Percentiles rank a stretch among this genome's conserved stretches.
Evolutionary conservation across 1,140 invertebrate species (phyloP).

Genomic region (Colletes latitarsis): DNA sequence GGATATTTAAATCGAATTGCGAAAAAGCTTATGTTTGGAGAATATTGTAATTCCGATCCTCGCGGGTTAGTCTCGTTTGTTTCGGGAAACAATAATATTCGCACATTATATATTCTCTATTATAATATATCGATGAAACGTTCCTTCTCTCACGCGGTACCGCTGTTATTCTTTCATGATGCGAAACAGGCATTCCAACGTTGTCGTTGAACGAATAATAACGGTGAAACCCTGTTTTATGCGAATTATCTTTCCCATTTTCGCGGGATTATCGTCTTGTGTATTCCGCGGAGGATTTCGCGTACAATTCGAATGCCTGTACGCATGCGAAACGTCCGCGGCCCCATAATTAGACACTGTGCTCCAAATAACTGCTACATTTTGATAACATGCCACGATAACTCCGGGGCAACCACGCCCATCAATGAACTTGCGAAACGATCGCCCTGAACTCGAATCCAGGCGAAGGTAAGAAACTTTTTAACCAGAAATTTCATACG

Average conservation of each 20-base stretch:
- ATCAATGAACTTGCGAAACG: background rate
- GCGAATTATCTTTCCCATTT: slow-evolving; percentile 40
- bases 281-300: slow-evolving; percentile 18
- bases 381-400: slow-evolving; percentile 31
- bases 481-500: too few relatives aligned
- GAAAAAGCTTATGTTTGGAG: background rate
- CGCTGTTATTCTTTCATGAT: background rate
- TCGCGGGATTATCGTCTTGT: slow-evolving; percentile 8
- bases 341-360: slow-evolving; percentile 25
- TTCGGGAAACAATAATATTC: slow-evolving; percentile 13
- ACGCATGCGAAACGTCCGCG: slow-evolving; percentile 3
- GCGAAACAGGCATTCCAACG: background rate
- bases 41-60: too few relatives aligned
- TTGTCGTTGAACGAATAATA: slow-evolving; percentile 15
- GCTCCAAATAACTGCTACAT: slow-evolving; percentile 13
- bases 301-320: background rate
- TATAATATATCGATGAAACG: slow-evolving; percentile 1
- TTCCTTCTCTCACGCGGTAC: slow-evolving; percentile 4
- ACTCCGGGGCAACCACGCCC: background rate
- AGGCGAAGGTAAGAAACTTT: background rate
- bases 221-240: slow-evolving; percentile 21
- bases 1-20: too few relatives aligned
- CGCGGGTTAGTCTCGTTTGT: background rate
- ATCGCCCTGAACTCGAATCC: background rate
- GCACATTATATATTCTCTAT: background rate